phyloP scores from a whole-genome alignment of 2,888 invertebrate genomes.

The Synergus itoensis region DNA sequence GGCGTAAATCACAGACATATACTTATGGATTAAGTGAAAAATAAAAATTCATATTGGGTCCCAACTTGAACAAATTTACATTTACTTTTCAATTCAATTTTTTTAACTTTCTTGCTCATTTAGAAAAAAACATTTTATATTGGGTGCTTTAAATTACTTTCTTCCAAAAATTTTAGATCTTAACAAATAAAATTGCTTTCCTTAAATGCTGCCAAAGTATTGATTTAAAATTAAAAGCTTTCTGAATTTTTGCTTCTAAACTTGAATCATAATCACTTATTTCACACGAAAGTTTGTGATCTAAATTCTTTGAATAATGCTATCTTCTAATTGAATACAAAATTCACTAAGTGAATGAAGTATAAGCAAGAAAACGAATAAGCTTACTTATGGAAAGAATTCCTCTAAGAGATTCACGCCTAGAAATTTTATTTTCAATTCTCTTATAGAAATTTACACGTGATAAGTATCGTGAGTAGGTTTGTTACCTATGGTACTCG shows the following conservation, averaged over 20 bases:
- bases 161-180: background rate
- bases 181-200: too few species aligned
- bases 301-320: too few species aligned
- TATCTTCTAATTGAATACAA: too few species aligned
- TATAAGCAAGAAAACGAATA: background rate
- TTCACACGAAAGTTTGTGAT: background rate
- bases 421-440: constrained; percentile 1
- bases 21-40: background rate
- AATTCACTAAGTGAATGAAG: too few species aligned
- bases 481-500: background rate
- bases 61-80: background rate
- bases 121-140: too few species aligned
- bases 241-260: background rate
- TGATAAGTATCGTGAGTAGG: constrained; percentile 20
- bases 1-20: constrained; percentile 46
- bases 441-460: constrained; percentile 21
- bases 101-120: background rate
- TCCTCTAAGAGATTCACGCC: background rate
- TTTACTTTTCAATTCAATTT: background rate
- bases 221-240: too few species aligned
- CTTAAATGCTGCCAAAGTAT: too few species aligned
- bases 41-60: background rate
- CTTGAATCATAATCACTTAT: background rate
- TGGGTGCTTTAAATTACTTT: too few species aligned
- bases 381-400: background rate